Percentiles rank a stretch among this genome's conserved stretches.
Conservation (phyloP, 2,797 vertebrate genomes). For the Hydrophis major region DNA sequence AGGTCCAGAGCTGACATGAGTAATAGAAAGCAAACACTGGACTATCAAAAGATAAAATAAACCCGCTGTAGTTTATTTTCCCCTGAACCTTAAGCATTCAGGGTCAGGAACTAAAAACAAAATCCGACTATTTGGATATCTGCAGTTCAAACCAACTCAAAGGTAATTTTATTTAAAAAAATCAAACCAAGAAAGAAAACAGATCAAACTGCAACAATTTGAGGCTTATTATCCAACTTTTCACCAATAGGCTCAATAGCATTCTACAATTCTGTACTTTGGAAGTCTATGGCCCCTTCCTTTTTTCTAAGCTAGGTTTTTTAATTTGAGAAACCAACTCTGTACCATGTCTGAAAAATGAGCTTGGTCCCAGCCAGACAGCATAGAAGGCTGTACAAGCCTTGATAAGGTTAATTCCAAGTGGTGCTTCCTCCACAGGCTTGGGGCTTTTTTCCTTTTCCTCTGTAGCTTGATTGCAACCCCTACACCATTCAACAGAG, state of each 20-base stretch:
- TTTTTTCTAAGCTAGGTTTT: neutral
- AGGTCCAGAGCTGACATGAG: neutral
- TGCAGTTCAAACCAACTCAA: neutral
- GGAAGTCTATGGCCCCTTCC: neutral
- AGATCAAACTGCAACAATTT: neutral
- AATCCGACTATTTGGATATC: neutral
- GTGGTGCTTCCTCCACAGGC: neutral
- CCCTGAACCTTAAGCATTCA: neutral
- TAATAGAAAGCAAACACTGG: neutral
- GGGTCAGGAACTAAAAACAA: neutral
- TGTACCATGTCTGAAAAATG: neutral
- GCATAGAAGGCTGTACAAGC: neutral
- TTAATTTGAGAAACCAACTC: neutral
- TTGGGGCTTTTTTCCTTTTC: neutral
- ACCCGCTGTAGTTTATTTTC: neutral
- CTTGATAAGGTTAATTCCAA: neutral
- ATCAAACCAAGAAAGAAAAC: neutral
- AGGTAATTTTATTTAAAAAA: neutral
- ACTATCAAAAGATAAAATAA: neutral
- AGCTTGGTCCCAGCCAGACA: neutral
- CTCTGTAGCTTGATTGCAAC: neutral
- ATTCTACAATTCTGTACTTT: neutral
- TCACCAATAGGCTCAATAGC: neutral
- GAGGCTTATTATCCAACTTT: neutral
- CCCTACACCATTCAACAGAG: neutral